Conservation (phyloP, 1,140 invertebrate genomes). For the Polyergus mexicanus region DNA sequence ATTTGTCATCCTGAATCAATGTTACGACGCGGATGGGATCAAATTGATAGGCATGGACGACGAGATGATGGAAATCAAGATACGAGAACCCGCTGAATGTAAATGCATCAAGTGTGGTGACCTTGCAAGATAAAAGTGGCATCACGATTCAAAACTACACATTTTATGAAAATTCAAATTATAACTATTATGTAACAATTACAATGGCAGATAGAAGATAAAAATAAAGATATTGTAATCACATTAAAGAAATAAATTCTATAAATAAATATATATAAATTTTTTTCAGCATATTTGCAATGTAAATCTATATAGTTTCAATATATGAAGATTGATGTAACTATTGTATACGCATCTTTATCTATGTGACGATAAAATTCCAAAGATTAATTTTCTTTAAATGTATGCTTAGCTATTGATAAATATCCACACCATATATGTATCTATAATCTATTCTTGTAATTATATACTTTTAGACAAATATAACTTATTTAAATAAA, state of each 20-base stretch:
- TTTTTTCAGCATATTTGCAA: background rate
- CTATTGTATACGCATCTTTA: background rate
- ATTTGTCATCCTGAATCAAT: constrained; percentile 93
- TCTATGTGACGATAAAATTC: background rate
- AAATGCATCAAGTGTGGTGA: constrained; percentile 95
- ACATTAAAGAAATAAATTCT: constrained; percentile 12
- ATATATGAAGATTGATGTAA: background rate
- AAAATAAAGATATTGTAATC: constrained; percentile 47
- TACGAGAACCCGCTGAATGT: constrained; percentile 95
- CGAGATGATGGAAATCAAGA: constrained; percentile 92
- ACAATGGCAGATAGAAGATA: constrained; percentile 41
- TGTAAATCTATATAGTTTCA: background rate
- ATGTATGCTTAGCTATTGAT: background rate
- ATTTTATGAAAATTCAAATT: background rate
- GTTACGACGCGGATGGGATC: constrained; percentile 95
- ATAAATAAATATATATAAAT: constrained; percentile 24
- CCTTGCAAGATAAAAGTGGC: constrained; percentile 58
- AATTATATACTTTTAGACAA: background rate
- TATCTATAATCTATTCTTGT: constrained; percentile 2
- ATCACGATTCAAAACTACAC: constrained; percentile 11
- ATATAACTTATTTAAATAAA: constrained; percentile 28
- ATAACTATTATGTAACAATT: constrained; percentile 48
- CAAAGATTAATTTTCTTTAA: constrained; percentile 20
- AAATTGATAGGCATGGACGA: constrained; percentile 88
- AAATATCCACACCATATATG: background rate